These are phyloP conservation scores for Larimichthys crocea DNA, from an alignment of 2,113 vertebrate genomes.

Conservation along the genomic window DNA sequence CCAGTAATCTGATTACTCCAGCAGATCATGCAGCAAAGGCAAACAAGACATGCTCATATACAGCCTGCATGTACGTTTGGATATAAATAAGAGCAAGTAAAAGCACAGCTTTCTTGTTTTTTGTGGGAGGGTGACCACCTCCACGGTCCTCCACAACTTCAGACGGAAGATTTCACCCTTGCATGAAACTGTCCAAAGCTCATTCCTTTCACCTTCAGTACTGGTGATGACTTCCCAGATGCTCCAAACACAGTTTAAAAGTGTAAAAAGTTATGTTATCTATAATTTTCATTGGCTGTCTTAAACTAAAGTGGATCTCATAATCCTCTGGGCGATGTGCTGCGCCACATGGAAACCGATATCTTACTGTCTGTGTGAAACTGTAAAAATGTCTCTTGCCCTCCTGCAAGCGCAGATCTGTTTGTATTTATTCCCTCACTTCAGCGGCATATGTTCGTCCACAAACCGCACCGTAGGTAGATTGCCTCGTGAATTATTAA, in stretches of 20 bases:
- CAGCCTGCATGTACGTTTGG: too few species aligned
- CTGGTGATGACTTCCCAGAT: slow-evolving; percentile 1
- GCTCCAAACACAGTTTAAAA: not conserved
- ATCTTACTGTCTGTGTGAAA: not conserved
- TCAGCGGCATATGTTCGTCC: slow-evolving; percentile 28
- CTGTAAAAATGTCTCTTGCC: slow-evolving; percentile 22
- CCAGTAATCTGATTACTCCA: too few species aligned
- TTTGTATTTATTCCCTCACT: slow-evolving; percentile 57
- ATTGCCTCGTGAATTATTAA: slow-evolving; percentile 84
- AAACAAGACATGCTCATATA: too few species aligned
- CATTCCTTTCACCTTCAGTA: slow-evolving; percentile 9
- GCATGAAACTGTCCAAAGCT: slow-evolving; percentile 18
- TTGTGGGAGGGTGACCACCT: too few species aligned
- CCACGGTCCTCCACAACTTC: too few species aligned
- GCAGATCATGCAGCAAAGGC: too few species aligned
- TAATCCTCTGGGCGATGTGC: not conserved
- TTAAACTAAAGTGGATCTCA: slow-evolving; percentile 18
- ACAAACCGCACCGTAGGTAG: slow-evolving; percentile 67
- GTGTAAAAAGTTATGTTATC: slow-evolving; percentile 1
- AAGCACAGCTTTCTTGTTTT: too few species aligned
- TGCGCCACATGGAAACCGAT: slow-evolving; percentile 26
- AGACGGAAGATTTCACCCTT: too few species aligned
- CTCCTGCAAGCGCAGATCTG: slow-evolving; percentile 37
- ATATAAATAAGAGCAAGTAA: too few species aligned
- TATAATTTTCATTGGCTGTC: not conserved